Conservation (phyloP, 2,113 vertebrate species). For the Anas platyrhynchos region DNA sequence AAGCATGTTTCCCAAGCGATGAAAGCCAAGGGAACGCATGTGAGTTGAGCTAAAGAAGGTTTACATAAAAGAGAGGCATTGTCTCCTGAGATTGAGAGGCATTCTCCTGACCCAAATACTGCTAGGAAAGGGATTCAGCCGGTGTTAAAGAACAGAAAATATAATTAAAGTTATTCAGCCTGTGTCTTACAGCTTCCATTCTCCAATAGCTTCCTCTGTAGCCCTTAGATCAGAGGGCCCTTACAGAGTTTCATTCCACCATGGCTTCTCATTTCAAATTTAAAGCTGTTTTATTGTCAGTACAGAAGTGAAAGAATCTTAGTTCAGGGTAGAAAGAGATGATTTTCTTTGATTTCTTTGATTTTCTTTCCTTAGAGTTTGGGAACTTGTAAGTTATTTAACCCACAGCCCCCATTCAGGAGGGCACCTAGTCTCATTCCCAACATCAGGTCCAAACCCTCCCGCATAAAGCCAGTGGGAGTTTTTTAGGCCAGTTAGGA, state of each 20-base stretch:
- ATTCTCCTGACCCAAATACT: slow-evolving; percentile 22
- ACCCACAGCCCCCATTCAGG: neutral
- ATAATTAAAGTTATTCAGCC: neutral
- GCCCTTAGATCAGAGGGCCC: neutral
- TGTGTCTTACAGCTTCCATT: neutral
- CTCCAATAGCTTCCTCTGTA: neutral
- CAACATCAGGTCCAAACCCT: neutral
- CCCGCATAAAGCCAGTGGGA: neutral
- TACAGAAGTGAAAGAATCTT: neutral
- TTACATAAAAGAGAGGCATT: neutral
- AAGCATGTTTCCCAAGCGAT: neutral
- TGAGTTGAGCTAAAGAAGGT: neutral
- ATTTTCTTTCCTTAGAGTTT: neutral
- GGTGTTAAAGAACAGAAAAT: neutral
- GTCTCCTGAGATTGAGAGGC: neutral
- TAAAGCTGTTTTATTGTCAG: neutral
- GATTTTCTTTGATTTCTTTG: neutral
- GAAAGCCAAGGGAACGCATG: neutral
- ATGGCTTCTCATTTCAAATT: accelerated
- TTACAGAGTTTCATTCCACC: neutral
- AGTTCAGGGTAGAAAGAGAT: neutral
- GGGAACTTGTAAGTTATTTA: accelerated
- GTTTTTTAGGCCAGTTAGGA: neutral
- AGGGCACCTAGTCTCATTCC: neutral
- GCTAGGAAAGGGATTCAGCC: neutral